These are phyloP conservation scores for Pollenia griseotomentosa DNA, from an alignment of 2,888 invertebrate genomes.

Conservation along the genomic window DNA sequence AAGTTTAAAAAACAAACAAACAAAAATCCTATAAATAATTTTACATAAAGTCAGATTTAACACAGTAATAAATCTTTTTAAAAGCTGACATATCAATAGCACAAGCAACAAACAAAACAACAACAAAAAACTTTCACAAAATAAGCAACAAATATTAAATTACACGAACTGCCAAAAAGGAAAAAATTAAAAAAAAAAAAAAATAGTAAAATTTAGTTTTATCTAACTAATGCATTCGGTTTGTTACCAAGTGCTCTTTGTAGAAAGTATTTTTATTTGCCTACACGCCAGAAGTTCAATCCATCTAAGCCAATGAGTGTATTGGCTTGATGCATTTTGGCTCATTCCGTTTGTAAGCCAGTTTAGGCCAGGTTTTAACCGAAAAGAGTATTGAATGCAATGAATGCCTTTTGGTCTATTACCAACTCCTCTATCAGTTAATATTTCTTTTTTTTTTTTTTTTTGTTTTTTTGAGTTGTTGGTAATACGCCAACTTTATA, in stretches of 20 bases:
- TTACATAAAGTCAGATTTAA: conserved; percentile 59
- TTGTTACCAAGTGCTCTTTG: conserved; percentile 51
- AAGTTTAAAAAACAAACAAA: conserved; percentile 26
- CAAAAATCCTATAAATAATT: conserved; percentile 64
- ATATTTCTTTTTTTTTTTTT: conserved; percentile 33
- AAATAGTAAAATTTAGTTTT: conserved; percentile 28
- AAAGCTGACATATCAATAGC: conserved; percentile 70
- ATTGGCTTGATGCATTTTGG: conserved; percentile 13
- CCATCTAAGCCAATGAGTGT: not conserved
- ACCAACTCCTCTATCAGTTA: conserved; percentile 42
- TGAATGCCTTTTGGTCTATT: conserved; percentile 54
- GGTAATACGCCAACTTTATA: conserved; percentile 50
- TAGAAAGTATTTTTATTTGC: conserved; percentile 36
- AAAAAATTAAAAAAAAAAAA: conserved; percentile 20
- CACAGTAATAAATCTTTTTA: conserved; percentile 68
- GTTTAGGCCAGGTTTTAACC: conserved; percentile 57
- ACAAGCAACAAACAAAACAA: conserved; percentile 29
- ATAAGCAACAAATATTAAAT: conserved; percentile 51
- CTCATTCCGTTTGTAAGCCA: conserved; percentile 54
- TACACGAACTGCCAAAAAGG: conserved; percentile 40
- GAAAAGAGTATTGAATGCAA: conserved; percentile 25
- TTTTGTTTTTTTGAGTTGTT: conserved; percentile 4
- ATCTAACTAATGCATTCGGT: conserved; percentile 23
- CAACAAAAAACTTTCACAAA: conserved; percentile 55
- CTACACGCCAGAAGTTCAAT: conserved; percentile 13